Base-by-base conservation (phyloP, 1,140 invertebrate species). In the Diuraphis noxia region DNA sequence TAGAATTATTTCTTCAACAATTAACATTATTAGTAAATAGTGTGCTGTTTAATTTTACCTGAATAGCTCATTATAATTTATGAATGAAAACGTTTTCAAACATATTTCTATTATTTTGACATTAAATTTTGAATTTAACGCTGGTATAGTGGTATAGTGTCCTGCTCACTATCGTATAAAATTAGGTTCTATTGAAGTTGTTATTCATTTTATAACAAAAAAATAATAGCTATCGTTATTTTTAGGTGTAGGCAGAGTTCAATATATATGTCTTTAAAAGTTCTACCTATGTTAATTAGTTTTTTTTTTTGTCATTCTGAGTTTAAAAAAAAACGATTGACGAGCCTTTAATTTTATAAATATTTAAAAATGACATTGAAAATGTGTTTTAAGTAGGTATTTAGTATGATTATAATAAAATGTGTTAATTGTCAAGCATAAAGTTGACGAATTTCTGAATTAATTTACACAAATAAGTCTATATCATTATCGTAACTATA, bases 81-180 rank as follows among this genome's bases (percentile, higher is more conserved):
- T 72, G 6, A 63, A 88, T 63, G 25, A 88, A 88, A 88, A 52
- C 49, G n/a, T 25, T 63, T 88, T 8, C 2, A 40, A 56, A 88
- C 52, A 40, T 38, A 40, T 63, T 88, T 63, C 52, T 88, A 88
- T 88, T 88, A 88, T 88, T 56, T 88, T 63, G 41, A 56, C 8
- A 63, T 40, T 63, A n/a, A 10, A 34, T 46, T 52, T 86, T 21
- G 21, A 25, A 52, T 52, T 86, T 52, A 30, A 86, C 34, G 34
- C 23, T 52, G 85, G 43, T 86, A n/a, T n/a, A n/a, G n/a, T n/a
- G n/a, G n/a, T n/a, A n/a, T n/a, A 86, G 46, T 52, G 34, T 52
- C 34, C 85, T 46, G 46, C 25, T 79, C 25, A 79, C 43, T 89
- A 46, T n/a, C n/a, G 19, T 52, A 82, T 52, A 9, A 52, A 91